phyloP scores from a whole-genome alignment of 2,888 invertebrate genomes.

The Callyntrura sp. region DNA sequence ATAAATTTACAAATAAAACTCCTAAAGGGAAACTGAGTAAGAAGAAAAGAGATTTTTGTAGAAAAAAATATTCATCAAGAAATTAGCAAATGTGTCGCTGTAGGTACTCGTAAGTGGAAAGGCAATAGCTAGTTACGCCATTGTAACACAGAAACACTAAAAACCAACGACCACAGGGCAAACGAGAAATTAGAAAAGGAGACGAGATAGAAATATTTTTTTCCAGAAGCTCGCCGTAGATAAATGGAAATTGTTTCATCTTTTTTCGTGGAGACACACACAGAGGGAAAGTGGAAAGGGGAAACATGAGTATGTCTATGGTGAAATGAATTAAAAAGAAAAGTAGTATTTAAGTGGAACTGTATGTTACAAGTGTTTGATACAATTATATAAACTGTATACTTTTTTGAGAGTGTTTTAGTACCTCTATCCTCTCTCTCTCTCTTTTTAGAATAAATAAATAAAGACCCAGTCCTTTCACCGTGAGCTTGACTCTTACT shows the following conservation, averaged over 20 bases:
- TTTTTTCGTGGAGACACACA: background rate
- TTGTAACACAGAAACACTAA: conserved; percentile 9
- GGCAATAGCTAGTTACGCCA: background rate
- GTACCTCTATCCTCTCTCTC: no score
- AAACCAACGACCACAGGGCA: conserved; percentile 34
- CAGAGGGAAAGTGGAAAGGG: background rate
- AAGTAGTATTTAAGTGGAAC: conserved; percentile 16
- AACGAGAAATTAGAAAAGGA: conserved; percentile 8
- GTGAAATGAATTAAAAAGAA: conserved; percentile 8
- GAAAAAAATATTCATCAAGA: background rate
- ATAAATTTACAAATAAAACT: conserved; percentile 45
- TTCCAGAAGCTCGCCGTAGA: conserved; percentile 21
- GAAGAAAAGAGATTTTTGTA: conserved; percentile 45
- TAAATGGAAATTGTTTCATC: conserved; percentile 41
- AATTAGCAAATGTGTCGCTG: background rate
- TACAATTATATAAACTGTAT: no score
- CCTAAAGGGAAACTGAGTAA: background rate
- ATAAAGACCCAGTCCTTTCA: background rate
- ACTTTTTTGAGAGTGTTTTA: background rate
- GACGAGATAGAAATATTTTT: background rate
- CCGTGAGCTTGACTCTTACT: background rate
- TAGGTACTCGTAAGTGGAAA: background rate
- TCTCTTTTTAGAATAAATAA: background rate
- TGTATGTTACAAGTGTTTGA: no score
- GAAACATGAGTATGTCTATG: background rate